A percentile compares a stretch with the other conserved stretches of the same genome.
These are phyloP conservation scores for Helicolenus hilgendorfi DNA, from an alignment of 2,797 vertebrate species.

Conservation along the genomic window DNA sequence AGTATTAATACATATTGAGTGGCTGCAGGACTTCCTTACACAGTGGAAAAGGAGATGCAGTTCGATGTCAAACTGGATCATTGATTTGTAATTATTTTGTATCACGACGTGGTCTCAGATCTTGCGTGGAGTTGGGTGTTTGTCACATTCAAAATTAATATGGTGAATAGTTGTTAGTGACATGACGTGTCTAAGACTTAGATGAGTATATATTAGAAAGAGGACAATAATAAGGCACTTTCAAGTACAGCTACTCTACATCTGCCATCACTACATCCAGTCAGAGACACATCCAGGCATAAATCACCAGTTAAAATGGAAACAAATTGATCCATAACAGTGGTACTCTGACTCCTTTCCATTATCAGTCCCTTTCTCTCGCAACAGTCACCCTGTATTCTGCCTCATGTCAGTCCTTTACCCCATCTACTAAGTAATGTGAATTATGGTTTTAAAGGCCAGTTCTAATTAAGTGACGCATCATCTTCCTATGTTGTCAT, in stretches of 20 bases:
- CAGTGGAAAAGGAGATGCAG: not conserved
- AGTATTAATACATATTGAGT: not conserved
- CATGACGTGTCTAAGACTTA: not conserved
- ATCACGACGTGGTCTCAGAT: not conserved
- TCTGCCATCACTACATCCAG: not conserved
- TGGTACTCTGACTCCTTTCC: not conserved
- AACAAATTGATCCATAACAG: not conserved
- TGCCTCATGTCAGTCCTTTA: not conserved
- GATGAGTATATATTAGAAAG: not conserved
- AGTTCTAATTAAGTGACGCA: not conserved
- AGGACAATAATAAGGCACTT: not conserved
- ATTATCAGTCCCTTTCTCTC: not conserved
- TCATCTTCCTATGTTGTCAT: not conserved
- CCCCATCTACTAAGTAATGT: not conserved
- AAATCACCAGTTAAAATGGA: not conserved
- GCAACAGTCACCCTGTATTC: not conserved
- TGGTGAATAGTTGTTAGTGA: not conserved
- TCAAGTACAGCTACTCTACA: not conserved
- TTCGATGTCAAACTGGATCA: not conserved
- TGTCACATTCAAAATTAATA: not conserved
- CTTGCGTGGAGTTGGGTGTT: not conserved
- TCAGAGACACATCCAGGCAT: not conserved
- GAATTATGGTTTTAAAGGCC: conserved; percentile 5
- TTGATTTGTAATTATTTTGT: not conserved
- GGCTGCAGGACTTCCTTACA: not conserved